A percentile compares a stretch with the other conserved stretches of the same genome.
Evolutionary conservation across 2,113 vertebrate species (phyloP).

Genomic region (Bos javanicus): DNA sequence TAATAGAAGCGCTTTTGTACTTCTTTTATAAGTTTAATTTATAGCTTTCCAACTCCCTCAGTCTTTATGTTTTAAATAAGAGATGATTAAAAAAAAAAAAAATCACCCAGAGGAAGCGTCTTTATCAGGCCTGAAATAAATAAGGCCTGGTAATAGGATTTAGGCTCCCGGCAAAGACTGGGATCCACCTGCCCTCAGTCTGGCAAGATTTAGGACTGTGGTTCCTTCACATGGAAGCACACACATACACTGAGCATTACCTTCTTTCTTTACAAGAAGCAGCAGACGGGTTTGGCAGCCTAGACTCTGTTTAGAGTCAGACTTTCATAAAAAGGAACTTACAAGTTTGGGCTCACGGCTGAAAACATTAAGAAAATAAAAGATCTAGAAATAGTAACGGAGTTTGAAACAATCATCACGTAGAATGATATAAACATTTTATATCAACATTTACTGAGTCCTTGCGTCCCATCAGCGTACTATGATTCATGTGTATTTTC

Average conservation of each 20-base stretch:
- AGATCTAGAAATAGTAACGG: constrained; percentile 63
- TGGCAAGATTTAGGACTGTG: neutral
- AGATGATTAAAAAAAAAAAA: neutral
- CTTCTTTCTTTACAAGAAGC: constrained; percentile 48
- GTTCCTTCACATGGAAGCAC: neutral
- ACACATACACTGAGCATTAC: neutral
- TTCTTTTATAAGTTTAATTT: neutral
- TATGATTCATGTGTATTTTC: neutral
- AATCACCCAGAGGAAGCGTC: neutral
- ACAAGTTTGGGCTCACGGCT: constrained; percentile 68
- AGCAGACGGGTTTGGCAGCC: constrained; percentile 52
- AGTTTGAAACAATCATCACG: constrained; percentile 52
- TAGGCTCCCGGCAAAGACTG: constrained; percentile 11
- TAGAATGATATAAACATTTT: constrained; percentile 31
- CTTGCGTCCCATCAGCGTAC: neutral
- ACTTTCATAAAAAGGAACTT: constrained; percentile 70
- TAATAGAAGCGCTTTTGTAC: constrained; percentile 12
- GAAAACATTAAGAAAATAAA: constrained; percentile 70
- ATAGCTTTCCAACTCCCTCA: constrained; percentile 10
- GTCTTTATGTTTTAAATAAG: constrained; percentile 29
- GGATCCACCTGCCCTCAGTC: constrained; percentile 18
- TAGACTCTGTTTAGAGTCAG: constrained; percentile 64
- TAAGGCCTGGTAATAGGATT: neutral
- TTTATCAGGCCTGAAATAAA: constrained; percentile 54
- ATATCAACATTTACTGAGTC: neutral